These are phyloP conservation scores for Pheosia gnoma DNA, from an alignment of 2,888 invertebrate genomes.

Conservation along the genomic window DNA sequence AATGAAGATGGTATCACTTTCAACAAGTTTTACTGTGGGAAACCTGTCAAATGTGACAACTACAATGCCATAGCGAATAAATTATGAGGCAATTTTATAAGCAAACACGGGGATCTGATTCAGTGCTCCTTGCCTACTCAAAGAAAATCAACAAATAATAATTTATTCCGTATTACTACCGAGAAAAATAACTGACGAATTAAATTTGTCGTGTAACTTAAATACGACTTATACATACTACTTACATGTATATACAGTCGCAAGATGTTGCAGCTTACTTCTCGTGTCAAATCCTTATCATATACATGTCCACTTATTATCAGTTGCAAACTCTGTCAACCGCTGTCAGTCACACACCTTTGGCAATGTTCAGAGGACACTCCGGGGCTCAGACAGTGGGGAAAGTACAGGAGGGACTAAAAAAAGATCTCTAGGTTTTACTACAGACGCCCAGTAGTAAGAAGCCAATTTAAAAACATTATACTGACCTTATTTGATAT, in stretches of 20 bases:
- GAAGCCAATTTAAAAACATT: conserved; percentile 13
- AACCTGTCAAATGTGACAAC: no score
- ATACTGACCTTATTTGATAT: conserved; percentile 6
- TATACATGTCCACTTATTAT: conserved; percentile 33
- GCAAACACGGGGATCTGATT: no score
- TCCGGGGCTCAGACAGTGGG: conserved; percentile 47
- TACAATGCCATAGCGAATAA: no score
- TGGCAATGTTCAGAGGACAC: conserved; percentile 49
- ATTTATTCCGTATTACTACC: no score
- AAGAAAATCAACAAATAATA: no score
- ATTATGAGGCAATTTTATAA: no score
- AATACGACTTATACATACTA: conserved; percentile 17
- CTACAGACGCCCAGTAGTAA: conserved; percentile 30
- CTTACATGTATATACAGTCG: conserved; percentile 36
- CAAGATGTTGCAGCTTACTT: conserved; percentile 21
- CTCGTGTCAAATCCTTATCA: conserved; percentile 39
- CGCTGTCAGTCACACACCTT: conserved; percentile 38
- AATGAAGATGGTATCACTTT: no score
- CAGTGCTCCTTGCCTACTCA: no score
- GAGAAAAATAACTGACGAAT: no score
- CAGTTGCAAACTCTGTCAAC: conserved; percentile 17
- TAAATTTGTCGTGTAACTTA: background rate
- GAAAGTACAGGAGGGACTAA: conserved; percentile 47
- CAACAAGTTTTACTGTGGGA: no score
- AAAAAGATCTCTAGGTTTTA: conserved; percentile 45